Conservation (phyloP, 2,888 invertebrate species). For the Escarpia spicata region DNA sequence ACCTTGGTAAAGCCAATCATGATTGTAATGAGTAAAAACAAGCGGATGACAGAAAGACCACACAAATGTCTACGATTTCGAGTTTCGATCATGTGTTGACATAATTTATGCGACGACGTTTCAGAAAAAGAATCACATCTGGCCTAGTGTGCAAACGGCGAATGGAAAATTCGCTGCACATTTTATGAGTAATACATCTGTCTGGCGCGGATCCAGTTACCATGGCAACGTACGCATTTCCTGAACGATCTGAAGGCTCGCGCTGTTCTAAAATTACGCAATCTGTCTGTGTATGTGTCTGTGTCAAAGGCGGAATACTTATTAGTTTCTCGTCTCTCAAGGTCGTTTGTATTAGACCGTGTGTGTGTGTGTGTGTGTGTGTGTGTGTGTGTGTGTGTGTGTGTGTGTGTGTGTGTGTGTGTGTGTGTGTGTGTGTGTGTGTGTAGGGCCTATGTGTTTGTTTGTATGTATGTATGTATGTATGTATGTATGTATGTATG, state of each 20-base stretch:
- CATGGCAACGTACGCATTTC: not conserved
- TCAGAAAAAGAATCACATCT: not conserved
- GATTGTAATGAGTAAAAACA: too few species aligned
- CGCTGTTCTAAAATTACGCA: constrained; percentile 6
- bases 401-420: constrained; percentile 8
- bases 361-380: not conserved
- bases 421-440: constrained; percentile 8
- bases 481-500: constrained; percentile 17
- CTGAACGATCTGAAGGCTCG: not conserved
- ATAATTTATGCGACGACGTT: not conserved
- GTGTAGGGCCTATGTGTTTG: not conserved
- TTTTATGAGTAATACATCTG: constrained; percentile 4
- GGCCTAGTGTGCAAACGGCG: not conserved
- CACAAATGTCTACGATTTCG: not conserved
- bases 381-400: constrained; percentile 17
- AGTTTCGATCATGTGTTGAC: not conserved
- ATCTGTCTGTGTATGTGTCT: not conserved
- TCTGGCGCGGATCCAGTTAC: not conserved
- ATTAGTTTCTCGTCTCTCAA: not conserved
- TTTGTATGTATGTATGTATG: not conserved
- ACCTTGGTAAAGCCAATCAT: too few species aligned
- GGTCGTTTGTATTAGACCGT: not conserved
- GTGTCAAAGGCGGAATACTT: not conserved
- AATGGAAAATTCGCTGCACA: not conserved
- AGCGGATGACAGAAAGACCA: too few species aligned